A percentile compares a stretch with the other conserved stretches of the same genome.
These are phyloP conservation scores for Rhegmatorhina hoffmannsi DNA, from an alignment of 2,113 vertebrate genomes.

Conservation along the genomic window DNA sequence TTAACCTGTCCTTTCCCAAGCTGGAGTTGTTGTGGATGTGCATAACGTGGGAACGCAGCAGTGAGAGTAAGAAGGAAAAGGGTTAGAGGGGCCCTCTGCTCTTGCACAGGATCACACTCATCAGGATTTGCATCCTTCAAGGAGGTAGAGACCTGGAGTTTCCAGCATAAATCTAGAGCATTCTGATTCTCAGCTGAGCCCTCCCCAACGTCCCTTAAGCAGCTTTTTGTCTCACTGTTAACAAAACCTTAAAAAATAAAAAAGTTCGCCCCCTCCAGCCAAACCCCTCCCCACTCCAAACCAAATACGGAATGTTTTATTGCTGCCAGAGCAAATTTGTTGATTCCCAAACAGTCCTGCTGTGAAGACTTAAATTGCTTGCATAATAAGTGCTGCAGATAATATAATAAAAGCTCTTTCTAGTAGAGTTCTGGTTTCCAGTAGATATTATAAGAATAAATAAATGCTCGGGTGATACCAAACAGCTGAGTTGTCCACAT, in stretches of 20 bases:
- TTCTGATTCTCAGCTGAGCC: not conserved
- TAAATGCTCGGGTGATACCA: not conserved
- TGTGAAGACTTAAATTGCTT: constrained; percentile 37
- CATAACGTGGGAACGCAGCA: rapidly evolving
- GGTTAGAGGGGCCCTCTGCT: not conserved
- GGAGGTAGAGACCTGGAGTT: not conserved
- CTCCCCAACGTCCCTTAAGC: not conserved
- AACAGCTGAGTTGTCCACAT: not conserved
- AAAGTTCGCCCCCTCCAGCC: not conserved
- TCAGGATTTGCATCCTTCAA: not conserved
- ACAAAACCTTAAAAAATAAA: not conserved
- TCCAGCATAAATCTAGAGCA: not conserved
- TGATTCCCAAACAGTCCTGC: constrained; percentile 31
- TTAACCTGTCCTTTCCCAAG: not conserved
- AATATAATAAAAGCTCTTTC: not conserved
- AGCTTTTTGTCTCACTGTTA: not conserved
- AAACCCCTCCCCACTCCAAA: not conserved
- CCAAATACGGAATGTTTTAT: not conserved
- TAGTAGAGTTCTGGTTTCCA: constrained; percentile 18
- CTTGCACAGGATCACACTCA: not conserved
- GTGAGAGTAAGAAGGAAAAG: not conserved
- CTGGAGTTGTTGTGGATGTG: not conserved
- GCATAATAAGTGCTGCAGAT: not conserved
- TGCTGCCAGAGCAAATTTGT: constrained; percentile 17
- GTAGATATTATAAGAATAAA: not conserved